phyloP scores from a whole-genome alignment of 2,797 vertebrate species.

The Leucoraja ocellata region DNA sequence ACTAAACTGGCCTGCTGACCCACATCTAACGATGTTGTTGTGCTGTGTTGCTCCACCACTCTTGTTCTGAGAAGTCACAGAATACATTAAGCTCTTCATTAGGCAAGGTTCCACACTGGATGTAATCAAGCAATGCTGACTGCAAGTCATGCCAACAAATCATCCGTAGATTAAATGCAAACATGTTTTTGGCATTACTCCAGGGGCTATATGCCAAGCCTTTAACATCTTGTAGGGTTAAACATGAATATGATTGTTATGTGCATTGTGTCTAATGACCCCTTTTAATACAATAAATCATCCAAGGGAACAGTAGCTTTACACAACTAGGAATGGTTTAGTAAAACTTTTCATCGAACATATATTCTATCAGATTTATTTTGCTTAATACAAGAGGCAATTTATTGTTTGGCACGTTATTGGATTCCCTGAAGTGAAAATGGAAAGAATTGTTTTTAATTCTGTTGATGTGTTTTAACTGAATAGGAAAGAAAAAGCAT shows the following conservation, averaged over 20 bases:
- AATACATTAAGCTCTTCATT: constrained; percentile 24
- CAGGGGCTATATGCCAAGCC: not conserved
- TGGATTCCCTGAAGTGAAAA: not conserved
- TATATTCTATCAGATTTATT: constrained; percentile 5
- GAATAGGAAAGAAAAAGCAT: constrained; percentile 6
- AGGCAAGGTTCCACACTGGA: not conserved
- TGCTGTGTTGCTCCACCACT: constrained; percentile 46
- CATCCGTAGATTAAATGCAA: constrained; percentile 21
- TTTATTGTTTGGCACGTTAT: constrained; percentile 11
- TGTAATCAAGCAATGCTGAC: not conserved
- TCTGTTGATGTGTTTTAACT: not conserved
- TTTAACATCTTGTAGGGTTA: not conserved
- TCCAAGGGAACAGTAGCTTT: constrained; percentile 2
- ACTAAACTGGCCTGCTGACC: constrained; percentile 73
- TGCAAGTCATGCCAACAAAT: constrained; percentile 25
- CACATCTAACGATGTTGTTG: constrained; percentile 69
- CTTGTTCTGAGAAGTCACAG: not conserved
- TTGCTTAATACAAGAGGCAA: not conserved
- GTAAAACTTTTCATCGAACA: not conserved
- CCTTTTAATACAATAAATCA: not conserved
- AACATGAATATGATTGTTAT: constrained; percentile 24
- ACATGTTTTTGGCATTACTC: constrained; percentile 21
- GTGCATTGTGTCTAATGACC: constrained; percentile 7
- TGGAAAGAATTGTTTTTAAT: not conserved
- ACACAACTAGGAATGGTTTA: not conserved